Percentiles rank a stretch among this genome's conserved stretches.
Conservation (phyloP, 2,113 vertebrate species). For the Copsychus sechellarum region DNA sequence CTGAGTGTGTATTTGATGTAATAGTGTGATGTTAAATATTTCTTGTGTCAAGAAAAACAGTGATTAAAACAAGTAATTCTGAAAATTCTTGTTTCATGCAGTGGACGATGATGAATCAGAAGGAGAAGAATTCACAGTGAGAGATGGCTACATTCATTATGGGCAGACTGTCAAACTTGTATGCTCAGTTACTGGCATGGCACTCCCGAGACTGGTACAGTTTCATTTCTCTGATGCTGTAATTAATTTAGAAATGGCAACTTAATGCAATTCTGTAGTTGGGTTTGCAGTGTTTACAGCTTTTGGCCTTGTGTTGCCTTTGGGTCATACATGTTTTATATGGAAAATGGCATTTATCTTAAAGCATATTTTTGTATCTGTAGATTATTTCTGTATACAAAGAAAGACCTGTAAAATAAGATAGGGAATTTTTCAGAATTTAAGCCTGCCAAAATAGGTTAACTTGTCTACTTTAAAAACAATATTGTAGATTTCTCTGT, state of each 20-base stretch:
- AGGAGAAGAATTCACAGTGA: slow-evolving; percentile 98
- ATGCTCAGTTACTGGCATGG: slow-evolving; percentile 99
- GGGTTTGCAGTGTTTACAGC: not conserved
- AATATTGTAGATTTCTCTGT: not conserved
- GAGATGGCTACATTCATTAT: slow-evolving; percentile 98
- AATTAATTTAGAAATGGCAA: not conserved
- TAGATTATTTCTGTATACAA: not conserved
- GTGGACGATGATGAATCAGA: slow-evolving; percentile 99
- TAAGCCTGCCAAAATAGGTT: not conserved
- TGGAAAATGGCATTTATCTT: not conserved
- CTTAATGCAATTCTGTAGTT: not conserved
- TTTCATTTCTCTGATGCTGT: slow-evolving; percentile 19
- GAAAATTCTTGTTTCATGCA: slow-evolving; percentile 64
- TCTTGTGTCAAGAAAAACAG: not conserved
- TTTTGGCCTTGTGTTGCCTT: not conserved
- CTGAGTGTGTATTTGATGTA: not conserved
- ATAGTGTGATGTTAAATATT: not conserved
- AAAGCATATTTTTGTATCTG: not conserved
- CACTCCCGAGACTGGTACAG: slow-evolving; percentile 94
- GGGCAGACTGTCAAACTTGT: slow-evolving; percentile 98
- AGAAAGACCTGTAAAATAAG: not conserved
- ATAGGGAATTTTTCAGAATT: not conserved
- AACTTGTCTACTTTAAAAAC: not conserved
- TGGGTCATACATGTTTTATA: not conserved
- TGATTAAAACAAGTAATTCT: slow-evolving; percentile 5